Evolutionary conservation across 2,113 vertebrate species (phyloP), one percentile per base, ranked within the genome.

Genomic region (Cryptomyrus ogoouensis): DNA sequence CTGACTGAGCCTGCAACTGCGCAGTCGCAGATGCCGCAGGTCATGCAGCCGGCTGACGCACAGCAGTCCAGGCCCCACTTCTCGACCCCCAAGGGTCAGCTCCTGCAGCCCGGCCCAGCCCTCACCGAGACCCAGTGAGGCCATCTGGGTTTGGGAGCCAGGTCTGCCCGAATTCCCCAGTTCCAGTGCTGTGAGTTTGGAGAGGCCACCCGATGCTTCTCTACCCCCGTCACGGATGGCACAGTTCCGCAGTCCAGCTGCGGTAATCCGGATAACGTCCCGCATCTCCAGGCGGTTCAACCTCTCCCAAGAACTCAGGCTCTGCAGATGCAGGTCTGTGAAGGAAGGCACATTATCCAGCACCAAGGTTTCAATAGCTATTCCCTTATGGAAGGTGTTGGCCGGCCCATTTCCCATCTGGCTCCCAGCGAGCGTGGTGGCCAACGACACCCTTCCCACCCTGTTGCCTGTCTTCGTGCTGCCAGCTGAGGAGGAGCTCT

Each of bases 291-390:
- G 88, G 0, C 83, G 94, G 46, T 42, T 87, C 70, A 96, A 92
- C 49, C 62, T 92, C 85, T 92, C 90, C 96, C 95, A 96, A 2
- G 94, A 93, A 21, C 92, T 91, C 89, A 96, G 93, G 91, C 94
- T 95, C 90, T 94, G 94, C 88, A 96, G 93, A 84, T 96, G 96
- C 90, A 95, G 94, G 91, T 96, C 95, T 0, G 94, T 95, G 89
- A 96, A 96, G n/a, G 95, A 96, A 21, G 96, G 95, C 49, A 96
- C 95, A 3, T 94, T 95, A 70, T 96, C 94, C 3, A 96, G 91
- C 56, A 96, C 91, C 49, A 96, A 92, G 44, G 93, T 93, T 90
- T 95, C 92, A 27, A 96, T 93, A 52, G 90, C 9, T 49, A 94
- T 90, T 77, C 93, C 92, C 7, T 89, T 13, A 90, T 77, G 44